phyloP scores from a whole-genome alignment of 2,113 vertebrate species.

The Serinus canaria region DNA sequence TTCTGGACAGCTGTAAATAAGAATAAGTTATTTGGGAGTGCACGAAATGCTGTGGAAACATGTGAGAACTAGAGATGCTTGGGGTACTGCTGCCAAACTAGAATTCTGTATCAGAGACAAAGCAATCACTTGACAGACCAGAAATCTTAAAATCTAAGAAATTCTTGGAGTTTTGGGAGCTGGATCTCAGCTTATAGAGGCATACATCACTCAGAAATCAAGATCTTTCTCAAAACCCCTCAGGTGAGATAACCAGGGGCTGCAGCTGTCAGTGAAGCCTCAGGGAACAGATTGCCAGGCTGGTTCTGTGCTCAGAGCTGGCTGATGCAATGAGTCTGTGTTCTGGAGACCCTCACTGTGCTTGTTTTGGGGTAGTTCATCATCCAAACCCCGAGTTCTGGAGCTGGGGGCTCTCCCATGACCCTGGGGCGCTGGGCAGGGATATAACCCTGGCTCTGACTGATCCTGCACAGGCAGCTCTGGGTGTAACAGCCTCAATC shows the following conservation, averaged over 20 bases:
- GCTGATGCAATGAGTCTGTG: rapidly evolving
- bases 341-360: neutral
- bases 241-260: neutral
- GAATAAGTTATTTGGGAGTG: neutral
- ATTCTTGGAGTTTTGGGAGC: neutral
- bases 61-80: neutral
- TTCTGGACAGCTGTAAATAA: neutral
- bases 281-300: neutral
- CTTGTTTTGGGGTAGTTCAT: neutral
- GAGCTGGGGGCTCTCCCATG: neutral
- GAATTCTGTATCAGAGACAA: neutral
- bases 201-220: neutral
- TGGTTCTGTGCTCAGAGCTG: neutral
- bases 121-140: neutral
- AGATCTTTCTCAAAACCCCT: neutral
- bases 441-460: too few relatives aligned
- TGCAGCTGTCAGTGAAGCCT: neutral
- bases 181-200: neutral
- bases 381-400: neutral
- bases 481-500: too few relatives aligned
- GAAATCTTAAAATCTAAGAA: neutral
- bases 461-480: too few relatives aligned
- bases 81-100: neutral
- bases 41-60: neutral
- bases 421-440: rapidly evolving